phyloP scores from a whole-genome alignment of 2,888 invertebrate genomes.

The Eueremaeus valkanovi region DNA sequence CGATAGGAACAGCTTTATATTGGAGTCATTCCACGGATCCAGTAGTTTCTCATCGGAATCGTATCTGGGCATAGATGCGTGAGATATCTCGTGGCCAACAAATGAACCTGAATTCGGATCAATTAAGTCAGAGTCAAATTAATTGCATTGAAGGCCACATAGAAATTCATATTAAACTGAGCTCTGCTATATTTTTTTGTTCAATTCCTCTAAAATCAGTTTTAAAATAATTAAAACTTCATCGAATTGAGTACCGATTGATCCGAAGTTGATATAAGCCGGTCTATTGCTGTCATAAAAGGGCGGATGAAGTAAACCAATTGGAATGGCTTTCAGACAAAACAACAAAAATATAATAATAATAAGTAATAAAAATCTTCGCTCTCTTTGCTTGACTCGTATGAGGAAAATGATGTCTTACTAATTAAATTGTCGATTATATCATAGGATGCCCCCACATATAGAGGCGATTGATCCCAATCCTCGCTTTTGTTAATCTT shows the following conservation, averaged over 20 bases:
- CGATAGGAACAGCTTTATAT: slow-evolving; percentile 31
- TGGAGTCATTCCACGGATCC: slow-evolving; percentile 32
- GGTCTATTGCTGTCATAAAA: slow-evolving; percentile 39
- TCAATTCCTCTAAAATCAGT: too few relatives aligned
- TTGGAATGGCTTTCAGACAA: slow-evolving; percentile 35
- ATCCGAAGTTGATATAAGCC: slow-evolving; percentile 38
- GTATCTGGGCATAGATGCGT: slow-evolving; percentile 39
- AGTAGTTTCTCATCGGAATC: slow-evolving; percentile 25
- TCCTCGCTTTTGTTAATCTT: neutral
- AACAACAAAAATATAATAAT: too few relatives aligned
- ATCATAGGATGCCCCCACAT: slow-evolving; percentile 39
- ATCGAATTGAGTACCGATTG: too few relatives aligned
- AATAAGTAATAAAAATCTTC: too few relatives aligned
- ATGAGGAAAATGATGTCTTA: neutral
- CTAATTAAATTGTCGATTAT: slow-evolving; percentile 37
- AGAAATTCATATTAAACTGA: too few relatives aligned
- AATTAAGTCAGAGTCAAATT: too few relatives aligned
- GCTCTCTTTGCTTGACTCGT: neutral
- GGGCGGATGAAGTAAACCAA: slow-evolving; percentile 39
- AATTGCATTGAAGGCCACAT: too few relatives aligned
- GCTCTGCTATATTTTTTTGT: too few relatives aligned
- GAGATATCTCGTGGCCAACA: slow-evolving; percentile 39
- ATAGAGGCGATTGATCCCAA: slow-evolving; percentile 39
- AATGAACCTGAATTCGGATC: too few relatives aligned
- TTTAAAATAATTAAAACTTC: too few relatives aligned